Base-by-base conservation (phyloP, 2,888 invertebrate genomes). In the Melinaea marsaeus region DNA sequence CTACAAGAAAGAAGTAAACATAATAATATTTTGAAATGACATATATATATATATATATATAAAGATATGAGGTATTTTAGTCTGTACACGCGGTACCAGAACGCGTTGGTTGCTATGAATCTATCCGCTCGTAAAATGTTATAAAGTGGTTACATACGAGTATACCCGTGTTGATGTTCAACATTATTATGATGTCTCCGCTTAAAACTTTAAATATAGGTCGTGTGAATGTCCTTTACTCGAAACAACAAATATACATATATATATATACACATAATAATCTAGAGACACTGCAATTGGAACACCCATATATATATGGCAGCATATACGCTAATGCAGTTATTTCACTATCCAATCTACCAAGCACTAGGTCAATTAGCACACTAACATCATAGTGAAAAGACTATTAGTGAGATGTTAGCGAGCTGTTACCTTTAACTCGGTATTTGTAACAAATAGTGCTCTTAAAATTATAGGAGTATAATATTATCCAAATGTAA, bases 121-220 rank as follows among this genome's bases (percentile, higher is more conserved):
- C 69, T 68, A 75, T 71, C 68, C 69, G 75, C 69, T 77, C 76
- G 75, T 79, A 79, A 80, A 81, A 71, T 67, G 69, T 71, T 71
- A 72, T 72, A 69, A 74, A 73, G 71, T 72, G 71, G 68, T 62
- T 54, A 62, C 62, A 62, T 66, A 65, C 34, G 42, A 13, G 57
- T 55, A 48, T 57, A 60, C 22, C 22, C 55, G 59, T 61, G 48
- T 61, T 64, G 61, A 64, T 56, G 58, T 64, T 67, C 64, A 61
- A 61, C 55, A 61, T 66, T 63, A 56, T 37, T 47, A 56, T 60
- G 58, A 45, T 54, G 55, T 63, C 51, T 65, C 61, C 58, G 55
- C 37, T 55, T 57, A 63, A 60, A 63, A 55, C 46, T 33, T 34
- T 46, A 13, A 51, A 63, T 59, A 57, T 63, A 54, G 66, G 63